phyloP scores from a whole-genome alignment of 2,888 invertebrate genomes.

The Clistopyga incitator region DNA sequence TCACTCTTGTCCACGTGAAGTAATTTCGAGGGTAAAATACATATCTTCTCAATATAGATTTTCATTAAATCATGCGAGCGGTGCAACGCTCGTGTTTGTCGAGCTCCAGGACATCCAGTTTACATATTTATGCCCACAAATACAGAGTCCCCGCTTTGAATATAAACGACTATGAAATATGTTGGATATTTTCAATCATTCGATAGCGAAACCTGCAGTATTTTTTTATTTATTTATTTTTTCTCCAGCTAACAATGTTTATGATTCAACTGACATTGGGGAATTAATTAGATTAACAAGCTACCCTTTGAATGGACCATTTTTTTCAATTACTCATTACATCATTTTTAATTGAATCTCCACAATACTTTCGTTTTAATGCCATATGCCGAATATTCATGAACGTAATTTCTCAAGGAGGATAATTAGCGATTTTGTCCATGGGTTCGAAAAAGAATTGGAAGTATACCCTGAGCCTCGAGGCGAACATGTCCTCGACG shows the following conservation, averaged over 20 bases:
- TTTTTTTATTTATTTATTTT: not conserved
- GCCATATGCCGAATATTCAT: too few species aligned
- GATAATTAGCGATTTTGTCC: too few species aligned
- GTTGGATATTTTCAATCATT: not conserved
- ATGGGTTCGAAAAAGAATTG: not conserved
- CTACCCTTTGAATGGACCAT: too few species aligned
- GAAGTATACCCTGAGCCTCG: constrained; percentile 88
- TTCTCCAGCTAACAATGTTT: not conserved
- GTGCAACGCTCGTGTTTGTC: not conserved
- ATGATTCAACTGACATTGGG: too few species aligned
- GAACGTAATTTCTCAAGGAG: too few species aligned
- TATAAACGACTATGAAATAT: not conserved
- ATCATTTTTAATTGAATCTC: too few species aligned
- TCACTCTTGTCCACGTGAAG: not conserved
- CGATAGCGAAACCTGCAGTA: not conserved
- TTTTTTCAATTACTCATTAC: too few species aligned
- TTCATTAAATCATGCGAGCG: not conserved
- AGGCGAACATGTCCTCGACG: constrained; percentile 92
- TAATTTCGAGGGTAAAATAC: not conserved
- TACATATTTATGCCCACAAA: not conserved
- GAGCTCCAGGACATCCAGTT: not conserved
- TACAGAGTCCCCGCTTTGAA: not conserved
- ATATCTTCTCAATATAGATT: not conserved
- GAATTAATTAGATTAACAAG: too few species aligned
- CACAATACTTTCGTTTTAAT: too few species aligned